phyloP scores from a whole-genome alignment of 2,113 vertebrate genomes.

The Galeopterus variegatus region DNA sequence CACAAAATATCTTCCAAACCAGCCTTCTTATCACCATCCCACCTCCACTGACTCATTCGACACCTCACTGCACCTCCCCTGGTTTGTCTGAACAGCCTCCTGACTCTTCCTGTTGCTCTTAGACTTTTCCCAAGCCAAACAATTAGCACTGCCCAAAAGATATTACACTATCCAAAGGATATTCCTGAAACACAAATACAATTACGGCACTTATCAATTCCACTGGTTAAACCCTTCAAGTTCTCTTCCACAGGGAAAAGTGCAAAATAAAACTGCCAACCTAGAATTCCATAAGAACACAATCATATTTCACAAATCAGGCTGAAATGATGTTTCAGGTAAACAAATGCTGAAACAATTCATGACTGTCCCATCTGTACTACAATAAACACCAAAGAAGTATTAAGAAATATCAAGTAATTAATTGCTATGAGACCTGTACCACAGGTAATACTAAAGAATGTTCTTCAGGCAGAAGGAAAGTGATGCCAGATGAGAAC shows the following conservation, averaged over 20 bases:
- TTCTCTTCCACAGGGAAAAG: not conserved
- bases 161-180: not conserved
- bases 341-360: constrained; percentile 26
- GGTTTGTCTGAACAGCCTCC: not conserved
- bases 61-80: not conserved
- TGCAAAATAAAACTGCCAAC: constrained; percentile 36
- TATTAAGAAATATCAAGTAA: no score
- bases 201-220: not conserved
- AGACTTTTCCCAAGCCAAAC: not conserved
- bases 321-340: not conserved
- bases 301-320: constrained; percentile 33
- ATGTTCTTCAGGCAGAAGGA: not conserved
- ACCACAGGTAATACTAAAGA: not conserved
- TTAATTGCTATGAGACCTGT: not conserved
- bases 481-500: not conserved
- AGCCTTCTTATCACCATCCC: not conserved
- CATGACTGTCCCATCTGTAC: not conserved
- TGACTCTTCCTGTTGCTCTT: not conserved
- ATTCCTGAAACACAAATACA: not conserved
- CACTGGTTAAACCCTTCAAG: not conserved
- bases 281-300: not conserved
- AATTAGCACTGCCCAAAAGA: not conserved
- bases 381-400: not conserved
- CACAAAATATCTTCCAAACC: not conserved
- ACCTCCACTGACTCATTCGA: not conserved